Base-by-base conservation (phyloP, 2,113 vertebrate genomes). In the Tenebrosternarchus preto region DNA sequence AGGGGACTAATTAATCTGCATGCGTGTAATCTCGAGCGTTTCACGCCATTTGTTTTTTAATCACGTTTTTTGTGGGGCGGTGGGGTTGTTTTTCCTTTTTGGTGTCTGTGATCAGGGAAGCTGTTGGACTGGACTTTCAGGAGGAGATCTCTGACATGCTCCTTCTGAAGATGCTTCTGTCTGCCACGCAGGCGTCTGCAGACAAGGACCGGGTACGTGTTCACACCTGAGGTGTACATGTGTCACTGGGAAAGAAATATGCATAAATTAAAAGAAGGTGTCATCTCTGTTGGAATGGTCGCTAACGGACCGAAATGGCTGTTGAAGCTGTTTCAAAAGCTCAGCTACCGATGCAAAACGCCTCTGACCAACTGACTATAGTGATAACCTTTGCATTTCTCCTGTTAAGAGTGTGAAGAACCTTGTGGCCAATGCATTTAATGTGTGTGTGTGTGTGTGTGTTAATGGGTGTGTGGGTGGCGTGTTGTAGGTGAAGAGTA, bases 101-200 rank as follows among this genome's bases (percentile, higher is more conserved):
- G n/a, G 1, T 82, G 79, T 80, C 72, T 67, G 31, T 88, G 56
- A 19, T 76, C 76, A 99, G 98, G 96, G 93, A 94, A 76, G 92
- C 87, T 0, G 83, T 95, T 56, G 96, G 95, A 19, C 91, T 90
- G 22, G 94, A 93, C 82, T 98, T 99, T 86, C 97, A 98, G 67
- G 94, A 97, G 71, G 98, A 99, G 53, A 90, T 99, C 36, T 98
- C 95, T 3, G 96, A 97, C 83, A 91, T 97, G 61, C 91, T 99
- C 31, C 94, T 99, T 55, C 88, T 99, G 24, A 96, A 97, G 88
- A 95, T 98, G 96, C 77, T 99, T 27, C 90, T 88, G 3, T 93
- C 95, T 36, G 97, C 96, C 0, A 95, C 95, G 0, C 94, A 92
- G 43, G 96, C 95, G 8, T 94, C 96, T 12, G 93, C 87, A 56